Base-by-base conservation (phyloP, 2,797 vertebrate genomes). In the Luscinia luscinia region DNA sequence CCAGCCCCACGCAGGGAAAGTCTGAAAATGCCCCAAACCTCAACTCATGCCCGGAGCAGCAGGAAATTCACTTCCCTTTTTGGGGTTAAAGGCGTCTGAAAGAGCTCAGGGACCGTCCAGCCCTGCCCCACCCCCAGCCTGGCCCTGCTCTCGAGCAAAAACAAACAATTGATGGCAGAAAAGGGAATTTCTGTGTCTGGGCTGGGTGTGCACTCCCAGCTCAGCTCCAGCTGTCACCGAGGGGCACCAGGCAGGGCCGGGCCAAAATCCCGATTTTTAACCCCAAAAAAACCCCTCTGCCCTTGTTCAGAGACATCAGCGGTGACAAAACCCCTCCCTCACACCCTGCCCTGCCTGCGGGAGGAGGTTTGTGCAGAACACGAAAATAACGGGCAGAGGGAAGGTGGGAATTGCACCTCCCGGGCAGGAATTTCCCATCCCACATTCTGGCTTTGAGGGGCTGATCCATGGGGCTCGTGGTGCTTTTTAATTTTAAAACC, bases 1-100 rank as follows among this genome's bases (percentile, higher is more conserved):
- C 69, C 84, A 77, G 38, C 86, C 36, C 69, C 2, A 0, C 11
- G 3, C 24, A 54, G 51, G 41, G 68, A 58, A 54, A 45, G 51
- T 6, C 74, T 61, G 21, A 72, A 52, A 84, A 54, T 11, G 24
- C 30, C 49, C 46, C 84, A 23, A 13, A 58, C 34, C 75, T 48
- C 81, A 7, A 14, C 9, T 14, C 17, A 11, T 18, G 27, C 41
- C 0, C 0, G 0, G 61, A 75, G 34, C 49, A 19, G 0, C 0
- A 67, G 43, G 62, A 84, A 84, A 88, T 43, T 16, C 4, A 0
- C 92, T 87, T 87, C 54, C 54, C 43, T 75, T 88, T 75, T 48
- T 9, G 82, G 62, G 38, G 87, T 66, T 40, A 4, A 36, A 52
- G 1, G 15, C 17, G 10, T n/a, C 78, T 20, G 67, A 41, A 32